phyloP scores from a whole-genome alignment of 2,113 vertebrate species.

The Centropristis striata region DNA sequence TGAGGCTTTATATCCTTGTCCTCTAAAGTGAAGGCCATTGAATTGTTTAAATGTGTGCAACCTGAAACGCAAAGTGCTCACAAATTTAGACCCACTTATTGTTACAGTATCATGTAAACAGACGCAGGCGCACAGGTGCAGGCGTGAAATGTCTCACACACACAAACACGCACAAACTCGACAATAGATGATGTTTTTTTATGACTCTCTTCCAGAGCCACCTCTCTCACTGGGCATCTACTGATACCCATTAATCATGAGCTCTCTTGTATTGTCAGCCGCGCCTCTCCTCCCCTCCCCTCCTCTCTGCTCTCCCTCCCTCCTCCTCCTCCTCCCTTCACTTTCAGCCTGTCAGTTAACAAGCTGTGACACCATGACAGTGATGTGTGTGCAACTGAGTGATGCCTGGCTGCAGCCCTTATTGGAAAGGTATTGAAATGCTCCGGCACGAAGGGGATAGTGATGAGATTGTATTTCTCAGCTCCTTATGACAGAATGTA shows the following conservation, averaged over 20 bases:
- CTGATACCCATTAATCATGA: constrained; percentile 82
- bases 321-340: constrained; percentile 57
- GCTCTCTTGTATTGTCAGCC: constrained; percentile 76
- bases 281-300: constrained; percentile 37
- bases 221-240: constrained; percentile 65
- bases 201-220: constrained; percentile 59
- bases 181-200: constrained; percentile 62
- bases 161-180: constrained; percentile 21
- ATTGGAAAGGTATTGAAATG: constrained; percentile 79
- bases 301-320: constrained; percentile 16
- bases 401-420: constrained; percentile 68
- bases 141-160: constrained; percentile 33
- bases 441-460: constrained; percentile 35
- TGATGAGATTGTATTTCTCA: constrained; percentile 70
- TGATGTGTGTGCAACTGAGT: constrained; percentile 75
- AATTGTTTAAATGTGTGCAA: constrained; percentile 50
- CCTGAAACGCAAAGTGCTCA: constrained; percentile 15
- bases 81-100: constrained; percentile 21
- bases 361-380: constrained; percentile 81
- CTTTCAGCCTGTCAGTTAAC: constrained; percentile 84
- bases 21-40: constrained; percentile 40
- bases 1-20: constrained; percentile 36
- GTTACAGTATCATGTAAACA: constrained; percentile 26
- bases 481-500: constrained; percentile 62
- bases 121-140: constrained; percentile 26